Evolutionary conservation across 2,888 invertebrate genomes (phyloP).

Genomic region (Lepidochitona cinerea): DNA sequence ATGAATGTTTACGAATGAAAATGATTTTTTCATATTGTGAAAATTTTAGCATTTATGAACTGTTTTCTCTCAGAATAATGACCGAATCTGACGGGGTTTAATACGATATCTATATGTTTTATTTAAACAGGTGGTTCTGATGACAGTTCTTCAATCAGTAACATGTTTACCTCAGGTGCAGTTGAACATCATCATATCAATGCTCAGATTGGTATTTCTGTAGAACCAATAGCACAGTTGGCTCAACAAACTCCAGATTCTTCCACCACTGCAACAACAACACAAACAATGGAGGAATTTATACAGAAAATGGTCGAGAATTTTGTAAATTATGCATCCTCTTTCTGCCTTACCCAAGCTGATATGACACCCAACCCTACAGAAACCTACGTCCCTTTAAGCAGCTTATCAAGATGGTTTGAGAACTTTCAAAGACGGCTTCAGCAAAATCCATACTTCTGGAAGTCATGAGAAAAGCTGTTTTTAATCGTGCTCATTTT

Average conservation of each 20-base stretch:
- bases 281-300: conserved; percentile 73
- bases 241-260: conserved; percentile 73
- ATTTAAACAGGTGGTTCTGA: not conserved
- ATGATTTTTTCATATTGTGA: too few relatives aligned
- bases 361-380: conserved; percentile 85
- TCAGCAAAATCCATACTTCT: conserved; percentile 93
- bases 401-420: conserved; percentile 93
- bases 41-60: too few relatives aligned
- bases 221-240: conserved; percentile 79
- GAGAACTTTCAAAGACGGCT: conserved; percentile 91
- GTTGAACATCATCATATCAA: conserved; percentile 76
- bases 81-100: too few relatives aligned
- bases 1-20: too few relatives aligned
- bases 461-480: conserved; percentile 75
- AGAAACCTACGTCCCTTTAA: conserved; percentile 89
- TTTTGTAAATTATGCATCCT: conserved; percentile 92
- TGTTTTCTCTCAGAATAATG: too few relatives aligned
- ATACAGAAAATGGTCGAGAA: conserved; percentile 92
- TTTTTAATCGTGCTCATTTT: too few relatives aligned
- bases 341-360: conserved; percentile 86
- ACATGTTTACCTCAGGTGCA: not conserved
- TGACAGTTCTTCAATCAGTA: not conserved
- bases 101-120: too few relatives aligned
- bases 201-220: conserved; percentile 95
- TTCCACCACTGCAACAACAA: conserved; percentile 53